Base-by-base conservation (phyloP, 2,797 vertebrate species). In the Leptodactylus fallax region DNA sequence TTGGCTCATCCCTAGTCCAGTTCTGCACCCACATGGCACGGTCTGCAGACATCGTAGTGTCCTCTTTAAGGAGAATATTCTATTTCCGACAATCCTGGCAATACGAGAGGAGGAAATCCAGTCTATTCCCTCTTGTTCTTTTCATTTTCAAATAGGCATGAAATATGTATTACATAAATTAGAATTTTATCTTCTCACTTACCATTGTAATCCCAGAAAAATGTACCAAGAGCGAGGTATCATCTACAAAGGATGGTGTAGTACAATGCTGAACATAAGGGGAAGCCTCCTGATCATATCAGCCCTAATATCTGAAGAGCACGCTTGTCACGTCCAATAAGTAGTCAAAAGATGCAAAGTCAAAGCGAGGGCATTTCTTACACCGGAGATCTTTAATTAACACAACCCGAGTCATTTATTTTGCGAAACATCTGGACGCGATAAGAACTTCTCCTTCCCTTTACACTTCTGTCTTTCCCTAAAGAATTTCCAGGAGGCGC, bases 311-410 rank as follows among this genome's bases (percentile, higher is more conserved):
- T 61, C 55, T 5, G 2, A 79, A 45, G 55, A 60, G 17, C 56
- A 12, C 8, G 6, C 51, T 13, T 36, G 7, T 25, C 53, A 56
- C n/a, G 53, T 79, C 25, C 17, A 60, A 45, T 60, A 36, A 53
- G 53, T 58, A 58, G 27, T 11, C 9, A 6, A 49, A 58, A 19
- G 19, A 25, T 25, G 67, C 67, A 87, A 81, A 81, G 79, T 81
- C 85, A 61, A 76, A 51, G 5, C 27, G 25, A 87, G 79, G 78
- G 5, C 85, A 81, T 53, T 61, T 27, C 65, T 76, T 74, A 61
- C 67, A 74, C 17, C 36, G 60, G 79, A 87, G 27, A 74, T 87
- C n/a, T 81, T 87, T 74, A 60, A 74, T 87, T 27, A 72, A 79
- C 78, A 47, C 51, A 81, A 72, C 65, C 16, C 0, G 85, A 61